Base-by-base conservation (phyloP, 2,888 invertebrate genomes). In the Cactoblastis cactorum region DNA sequence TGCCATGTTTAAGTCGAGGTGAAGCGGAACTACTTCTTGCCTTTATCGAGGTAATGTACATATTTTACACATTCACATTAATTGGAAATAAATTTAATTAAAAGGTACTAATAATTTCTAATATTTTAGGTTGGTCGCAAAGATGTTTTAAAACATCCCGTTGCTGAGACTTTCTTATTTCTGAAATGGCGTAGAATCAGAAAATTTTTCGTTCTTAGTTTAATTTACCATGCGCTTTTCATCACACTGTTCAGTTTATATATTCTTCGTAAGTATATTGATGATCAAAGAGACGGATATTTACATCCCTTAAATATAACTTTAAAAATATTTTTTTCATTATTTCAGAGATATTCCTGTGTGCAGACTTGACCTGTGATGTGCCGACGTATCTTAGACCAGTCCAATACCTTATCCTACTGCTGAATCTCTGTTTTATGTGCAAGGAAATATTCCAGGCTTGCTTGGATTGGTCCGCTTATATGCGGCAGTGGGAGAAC, bases 111-210 rank as follows among this genome's bases (percentile, higher is more conserved):
- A 37, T 11, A 38, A 18, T 8, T 41, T 12, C 41, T 15, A 33
- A 19, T 52, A 57, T 72, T 69, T 45, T 67, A 89, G 88, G 95
- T 95, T 1, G 96, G 96, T 1, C 94, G 94, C 58, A 93, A 94
- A 64, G 93, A 95, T 49, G 90, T 96, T 6, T 77, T 96, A 1
- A 95, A 95, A 73, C 96, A 96, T 80, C 96, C 96, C 0, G 89
- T 96, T 0, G 95, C 95, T 57, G 95, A 96, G 77, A 95, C 96
- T 2, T 96, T 96, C 71, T 87, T 96, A 0, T 94, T 94, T 65
- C 80, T 96, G 15, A 96, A 96, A 83, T 96, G 96, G 96, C 87
- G 94, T 49, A 90, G 94, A 61, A 96, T 96, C 59, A 86, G 96
- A 47, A 95, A 95, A 73, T 96, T 95, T 70, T 96, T 96, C 63